Base-by-base conservation (phyloP, 2,113 vertebrate genomes). In the Lasiurus borealis region DNA sequence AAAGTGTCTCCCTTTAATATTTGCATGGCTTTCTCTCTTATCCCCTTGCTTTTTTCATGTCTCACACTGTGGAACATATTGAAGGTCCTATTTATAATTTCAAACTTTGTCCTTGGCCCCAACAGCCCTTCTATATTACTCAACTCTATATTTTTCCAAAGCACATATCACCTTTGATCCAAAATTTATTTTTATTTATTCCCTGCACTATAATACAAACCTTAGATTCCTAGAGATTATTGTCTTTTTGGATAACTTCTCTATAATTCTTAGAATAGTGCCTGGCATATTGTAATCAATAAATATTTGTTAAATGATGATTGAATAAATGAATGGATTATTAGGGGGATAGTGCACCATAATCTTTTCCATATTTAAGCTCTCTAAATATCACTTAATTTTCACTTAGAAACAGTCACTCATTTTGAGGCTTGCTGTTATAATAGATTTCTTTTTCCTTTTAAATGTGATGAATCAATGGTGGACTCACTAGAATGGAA, bases 151-250 rank as follows among this genome's bases (percentile, higher is more conserved):
- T 89, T 88, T 84, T 36, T 52, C 59, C 36, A 78, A 78, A 90
- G 48, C 25, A 52, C 5, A 5, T 21, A 44, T n/a, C 16, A 83
- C 23, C 27, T 62, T 87, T 87, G 19, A 72, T 82, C 25, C 54
- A 71, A 84, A 16, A 80, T 62, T 90, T 82, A 64, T 62, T n/a
- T 68, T 48, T 83, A 34, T 84, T 72, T 92, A 90, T 91, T 88
- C 90, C 13, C 52, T 73, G 36, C 5, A 59, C 71, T 82, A 84
- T 40, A 84, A 83, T 92, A 19, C 8, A 91, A 93, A 34, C 9
- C 52, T 77, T 5, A n/a, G 64, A 29, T 25, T n/a, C 75, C 27
- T 4, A 77, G 59, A 87, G 4, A 8, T 71, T 71, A 80, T 64
- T 31, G 5, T 54, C 31, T 85, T 59, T 77, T 71, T 50, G 34